These are phyloP conservation scores for Lochmaea crataegi DNA, from an alignment of 2,888 invertebrate species.

Conservation along the genomic window DNA sequence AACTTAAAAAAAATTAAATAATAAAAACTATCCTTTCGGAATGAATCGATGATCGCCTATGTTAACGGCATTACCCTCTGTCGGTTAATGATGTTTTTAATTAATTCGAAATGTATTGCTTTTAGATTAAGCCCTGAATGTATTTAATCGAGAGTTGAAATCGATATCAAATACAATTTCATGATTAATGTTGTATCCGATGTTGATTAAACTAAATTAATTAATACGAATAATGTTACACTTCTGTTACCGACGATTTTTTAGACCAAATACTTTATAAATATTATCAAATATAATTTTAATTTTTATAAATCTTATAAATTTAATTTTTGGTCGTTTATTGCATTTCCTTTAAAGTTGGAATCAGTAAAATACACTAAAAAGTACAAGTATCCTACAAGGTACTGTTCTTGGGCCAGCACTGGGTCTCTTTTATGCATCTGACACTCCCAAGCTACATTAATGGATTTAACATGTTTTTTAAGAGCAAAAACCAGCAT, in stretches of 20 bases:
- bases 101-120: constrained; percentile 13
- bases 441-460: no score
- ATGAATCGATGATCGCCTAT: not conserved
- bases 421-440: no score
- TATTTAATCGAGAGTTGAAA: constrained; percentile 3
- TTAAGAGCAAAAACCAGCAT: no score
- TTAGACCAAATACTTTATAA: no score
- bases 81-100: constrained; percentile 12
- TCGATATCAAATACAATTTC: constrained; percentile 4
- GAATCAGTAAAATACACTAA: no score
- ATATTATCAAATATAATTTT: no score
- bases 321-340: no score
- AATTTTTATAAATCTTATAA: no score
- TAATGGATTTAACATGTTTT: no score
- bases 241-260: not conserved
- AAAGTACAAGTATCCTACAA: no score
- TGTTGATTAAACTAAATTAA: not conserved
- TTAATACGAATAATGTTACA: not conserved
- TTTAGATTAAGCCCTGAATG: not conserved
- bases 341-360: no score
- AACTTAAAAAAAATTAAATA: not conserved
- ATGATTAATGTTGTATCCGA: not conserved
- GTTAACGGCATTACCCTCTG: not conserved
- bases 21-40: not conserved
- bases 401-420: no score